Evolutionary conservation across 2,888 invertebrate species (phyloP).

Genomic region (Acleris laterana): DNA sequence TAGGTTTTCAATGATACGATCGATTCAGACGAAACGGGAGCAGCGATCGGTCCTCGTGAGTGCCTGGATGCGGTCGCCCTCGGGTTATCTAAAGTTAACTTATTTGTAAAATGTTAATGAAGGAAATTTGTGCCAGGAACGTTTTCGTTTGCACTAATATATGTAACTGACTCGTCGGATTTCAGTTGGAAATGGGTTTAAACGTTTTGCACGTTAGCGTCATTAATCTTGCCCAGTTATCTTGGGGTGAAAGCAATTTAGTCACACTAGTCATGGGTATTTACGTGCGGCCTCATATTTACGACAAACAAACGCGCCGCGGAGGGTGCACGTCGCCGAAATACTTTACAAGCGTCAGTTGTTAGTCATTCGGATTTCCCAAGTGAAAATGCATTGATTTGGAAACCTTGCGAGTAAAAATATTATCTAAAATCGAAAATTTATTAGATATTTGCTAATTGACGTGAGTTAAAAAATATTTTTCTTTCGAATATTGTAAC

Average conservation of each 20-base stretch:
- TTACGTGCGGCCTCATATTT: conserved; percentile 36
- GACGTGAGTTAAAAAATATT: too few relatives aligned
- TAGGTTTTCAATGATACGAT: neutral
- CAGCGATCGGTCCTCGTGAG: conserved; percentile 3
- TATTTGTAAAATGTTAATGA: conserved; percentile 83
- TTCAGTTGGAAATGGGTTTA: conserved; percentile 82
- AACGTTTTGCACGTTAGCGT: conserved; percentile 83
- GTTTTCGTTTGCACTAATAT: conserved; percentile 79
- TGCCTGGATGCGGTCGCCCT: conserved; percentile 47
- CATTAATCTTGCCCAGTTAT: conserved; percentile 83
- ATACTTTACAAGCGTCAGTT: neutral
- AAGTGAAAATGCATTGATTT: neutral
- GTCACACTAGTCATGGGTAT: conserved; percentile 43
- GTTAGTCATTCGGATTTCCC: conserved; percentile 1
- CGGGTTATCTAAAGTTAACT: conserved; percentile 74
- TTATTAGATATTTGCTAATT: too few relatives aligned
- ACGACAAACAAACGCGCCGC: conserved; percentile 15
- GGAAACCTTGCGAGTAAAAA: too few relatives aligned
- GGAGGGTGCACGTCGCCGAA: neutral
- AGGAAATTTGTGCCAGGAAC: conserved; percentile 80
- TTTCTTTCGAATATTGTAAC: too few relatives aligned
- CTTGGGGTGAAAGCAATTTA: conserved; percentile 65
- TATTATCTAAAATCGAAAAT: too few relatives aligned
- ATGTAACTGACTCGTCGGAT: conserved; percentile 84
- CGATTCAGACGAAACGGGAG: neutral